Evolutionary conservation across 2,888 invertebrate species (phyloP), one percentile per base, ranked within the genome.

Genomic region (Metallyticus violacea): DNA sequence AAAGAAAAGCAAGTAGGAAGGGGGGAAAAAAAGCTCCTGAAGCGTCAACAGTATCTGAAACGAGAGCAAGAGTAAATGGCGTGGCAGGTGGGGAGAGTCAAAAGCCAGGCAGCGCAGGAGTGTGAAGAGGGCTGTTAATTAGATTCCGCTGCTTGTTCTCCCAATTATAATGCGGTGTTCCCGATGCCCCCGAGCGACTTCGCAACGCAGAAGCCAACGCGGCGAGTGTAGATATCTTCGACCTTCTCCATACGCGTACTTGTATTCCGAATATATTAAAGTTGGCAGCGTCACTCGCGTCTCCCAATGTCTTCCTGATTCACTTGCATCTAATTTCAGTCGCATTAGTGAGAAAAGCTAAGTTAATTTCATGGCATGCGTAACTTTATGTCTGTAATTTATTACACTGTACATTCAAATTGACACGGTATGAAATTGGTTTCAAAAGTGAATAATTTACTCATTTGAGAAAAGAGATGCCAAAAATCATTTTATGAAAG

Each of bases 91-190:
- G 40, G 40, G 40, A 62, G 22, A 22, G 22, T 22, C 22, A 9
- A 62, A 62, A 62, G 22, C 15, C 40, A 9, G 22, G 40, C 40
- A 62, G 40, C 9, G 40, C 40, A 62, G 15, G 40, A 62, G 40
- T 62, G 40, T 62, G 40, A 62, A 62, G 40, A 62, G 40, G 40
- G 40, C 40, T 62, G 40, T 62, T 81, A 81, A 81, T 81, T 81
- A 30, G 30, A 81, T 81, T 81, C 30, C 25, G 30, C 30, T 81
- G 40, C 81, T 81, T 81, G 81, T 81, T 81, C 81, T 30, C 81
- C 40, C 30, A 81, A 81, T 81, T 81, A 81, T 81, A 81, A 81
- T 40, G 81, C 26, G 81, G 81, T 62, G 40, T 62, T 81, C 81
- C 9, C 81, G 40, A 28, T 81, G 81, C 81, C 81, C 81, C 30